phyloP scores from a whole-genome alignment of 35 echinoderm and acorn worm genomes.

The Ptychodera flava region DNA sequence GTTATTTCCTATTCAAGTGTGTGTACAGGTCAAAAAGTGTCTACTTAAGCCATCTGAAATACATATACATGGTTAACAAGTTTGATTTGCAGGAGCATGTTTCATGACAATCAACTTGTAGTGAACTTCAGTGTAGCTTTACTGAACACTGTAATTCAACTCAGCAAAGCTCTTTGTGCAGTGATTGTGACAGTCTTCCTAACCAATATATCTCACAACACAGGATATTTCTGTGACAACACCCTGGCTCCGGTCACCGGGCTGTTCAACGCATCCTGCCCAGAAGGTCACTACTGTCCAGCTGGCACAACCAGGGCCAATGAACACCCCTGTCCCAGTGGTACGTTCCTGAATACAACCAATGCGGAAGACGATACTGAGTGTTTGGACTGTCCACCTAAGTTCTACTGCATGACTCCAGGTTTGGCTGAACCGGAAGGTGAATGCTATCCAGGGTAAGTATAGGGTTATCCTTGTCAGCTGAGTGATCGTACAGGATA shows the following conservation, averaged over 20 bases:
- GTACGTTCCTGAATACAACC: conserved; percentile 71
- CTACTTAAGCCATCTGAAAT: too few relatives aligned
- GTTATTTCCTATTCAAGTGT: too few relatives aligned
- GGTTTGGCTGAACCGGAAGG: conserved; percentile 59
- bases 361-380: conserved; percentile 41
- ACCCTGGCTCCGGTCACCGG: conserved; percentile 61
- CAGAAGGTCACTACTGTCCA: conserved; percentile 79
- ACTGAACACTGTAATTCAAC: too few relatives aligned
- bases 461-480: too few relatives aligned
- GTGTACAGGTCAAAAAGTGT: too few relatives aligned
- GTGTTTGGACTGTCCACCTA: conserved; percentile 54
- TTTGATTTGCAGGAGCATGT: too few relatives aligned
- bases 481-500: too few relatives aligned
- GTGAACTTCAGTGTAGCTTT: too few relatives aligned
- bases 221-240: conserved; percentile 97
- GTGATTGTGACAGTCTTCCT: too few relatives aligned
- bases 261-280: conserved; percentile 61
- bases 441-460: conserved; percentile 86
- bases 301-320: conserved; percentile 68
- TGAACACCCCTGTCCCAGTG: conserved; percentile 68
- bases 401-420: conserved; percentile 72
- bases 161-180: too few relatives aligned
- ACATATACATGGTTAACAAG: too few relatives aligned
- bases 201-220: background rate
- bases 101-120: too few relatives aligned